Base-by-base conservation (phyloP, 2,797 vertebrate species). In the Myotis planiceps region DNA sequence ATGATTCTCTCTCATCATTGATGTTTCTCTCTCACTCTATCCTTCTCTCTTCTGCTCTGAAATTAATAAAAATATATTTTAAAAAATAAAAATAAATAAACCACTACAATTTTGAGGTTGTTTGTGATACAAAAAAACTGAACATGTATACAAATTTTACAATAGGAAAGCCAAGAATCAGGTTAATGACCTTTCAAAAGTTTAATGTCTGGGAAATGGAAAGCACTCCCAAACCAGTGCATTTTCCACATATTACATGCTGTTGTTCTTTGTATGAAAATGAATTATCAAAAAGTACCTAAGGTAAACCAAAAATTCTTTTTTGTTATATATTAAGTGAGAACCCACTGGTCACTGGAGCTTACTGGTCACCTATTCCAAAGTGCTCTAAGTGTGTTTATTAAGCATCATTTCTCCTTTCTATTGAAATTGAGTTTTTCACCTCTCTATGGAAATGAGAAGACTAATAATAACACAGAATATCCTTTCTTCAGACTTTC, bases 81-180 rank as follows among this genome's bases (percentile, higher is more conserved):
- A 14, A 60, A 60, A 53, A 58, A 58, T 27, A 58, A 58, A 58
- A 58, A 58, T 29, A 55, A 55, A 55, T 29, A 63, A 87, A 63
- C 32, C 55, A 96, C 29, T 90, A 53, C 39, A 12, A 83, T 58
- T 58, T n/a, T 16, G 7, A 37, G n/a, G 21, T 66, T 65, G 27
- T 58, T 47, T 58, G 25, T 53, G 37, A 84, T 58, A 55, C 9
- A 66, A 47, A 71, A 76, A 65, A 96, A 71, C 21, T 32, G 60
- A 83, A 19, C 37, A 53, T 12, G 49, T 55, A 58, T 15, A 71
- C 5, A 6, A 66, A 65, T 72, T 80, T 94, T 51, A 92, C 7
- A 85, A n/a, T 39, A 78, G 37, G 47, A 95, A 94, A 96, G 53
- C 21, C 25, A 78, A 81, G 34, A 90, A 81, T 88, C 34, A 82